Percentiles rank a stretch among this genome's conserved stretches.
Conservation (phyloP, 1,140 invertebrate genomes). For the Planococcus citri region DNA sequence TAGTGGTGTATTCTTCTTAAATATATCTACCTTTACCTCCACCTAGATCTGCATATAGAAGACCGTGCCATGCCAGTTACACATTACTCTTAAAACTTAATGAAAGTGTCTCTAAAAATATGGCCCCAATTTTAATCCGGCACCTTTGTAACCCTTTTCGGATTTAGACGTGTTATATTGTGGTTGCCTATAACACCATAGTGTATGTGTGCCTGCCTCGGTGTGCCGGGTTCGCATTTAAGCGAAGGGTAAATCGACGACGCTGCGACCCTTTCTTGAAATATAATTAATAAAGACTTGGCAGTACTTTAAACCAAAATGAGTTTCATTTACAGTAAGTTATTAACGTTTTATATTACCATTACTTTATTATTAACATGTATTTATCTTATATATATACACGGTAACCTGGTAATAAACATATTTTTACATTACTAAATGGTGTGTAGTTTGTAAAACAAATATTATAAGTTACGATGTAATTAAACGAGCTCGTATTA, state of each 20-base stretch:
- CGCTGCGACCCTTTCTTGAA: slow-evolving; percentile 4
- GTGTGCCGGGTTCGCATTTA: too few species aligned
- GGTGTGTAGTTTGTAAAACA: slow-evolving; percentile 10
- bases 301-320: slow-evolving; percentile 13
- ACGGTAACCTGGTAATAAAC: neutral
- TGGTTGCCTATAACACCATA: neutral
- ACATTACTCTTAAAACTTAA: slow-evolving; percentile 15
- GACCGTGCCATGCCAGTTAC: neutral
- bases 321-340: slow-evolving; percentile 15
- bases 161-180: slow-evolving; percentile 8
- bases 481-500: neutral
- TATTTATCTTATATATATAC: slow-evolving; percentile 16
- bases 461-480: neutral
- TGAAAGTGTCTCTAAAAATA: slow-evolving; percentile 19
- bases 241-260: neutral
- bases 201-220: neutral
- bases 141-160: slow-evolving; percentile 18
- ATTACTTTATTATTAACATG: slow-evolving; percentile 19
- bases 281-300: slow-evolving; percentile 21
- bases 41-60: neutral
- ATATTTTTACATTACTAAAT: slow-evolving; percentile 19
- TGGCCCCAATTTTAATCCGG: slow-evolving; percentile 16
- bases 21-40: too few species aligned
- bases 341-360: slow-evolving; percentile 20
- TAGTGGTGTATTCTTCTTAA: neutral